Percentiles rank a stretch among this genome's conserved stretches.
phyloP scores from a whole-genome alignment of 2,888 invertebrate genomes.

The Xanthorhoe spadicearia region DNA sequence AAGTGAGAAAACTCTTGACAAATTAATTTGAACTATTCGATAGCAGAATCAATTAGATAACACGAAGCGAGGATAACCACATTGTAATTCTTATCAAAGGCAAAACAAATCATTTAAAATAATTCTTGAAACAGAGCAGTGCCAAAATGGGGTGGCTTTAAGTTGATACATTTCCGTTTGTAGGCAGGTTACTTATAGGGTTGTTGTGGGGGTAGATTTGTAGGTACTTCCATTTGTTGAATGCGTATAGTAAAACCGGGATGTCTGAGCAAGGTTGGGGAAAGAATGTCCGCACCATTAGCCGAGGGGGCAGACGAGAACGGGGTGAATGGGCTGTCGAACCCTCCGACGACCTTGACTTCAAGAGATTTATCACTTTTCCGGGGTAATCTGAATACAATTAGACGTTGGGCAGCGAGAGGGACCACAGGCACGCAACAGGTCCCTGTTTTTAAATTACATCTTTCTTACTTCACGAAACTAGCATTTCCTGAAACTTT shows the following conservation, averaged over 20 bases:
- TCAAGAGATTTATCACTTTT: conserved; percentile 80
- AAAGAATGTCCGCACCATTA: conserved; percentile 81
- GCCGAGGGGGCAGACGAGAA: conserved; percentile 74
- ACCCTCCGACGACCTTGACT: conserved; percentile 82
- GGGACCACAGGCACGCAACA: conserved; percentile 67
- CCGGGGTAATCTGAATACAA: conserved; percentile 82
- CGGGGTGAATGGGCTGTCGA: conserved; percentile 82
- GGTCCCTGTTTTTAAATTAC: conserved; percentile 58
- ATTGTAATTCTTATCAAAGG: not conserved
- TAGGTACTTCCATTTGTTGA: conserved; percentile 51
- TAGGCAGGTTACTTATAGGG: conserved; percentile 52
- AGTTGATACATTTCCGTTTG: conserved; percentile 50
- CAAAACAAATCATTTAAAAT: conserved; percentile 22
- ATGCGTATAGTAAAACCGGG: conserved; percentile 62
- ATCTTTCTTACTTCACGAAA: conserved; percentile 22
- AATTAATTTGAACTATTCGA: conserved; percentile 6
- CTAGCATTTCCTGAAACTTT: not conserved
- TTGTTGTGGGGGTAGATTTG: conserved; percentile 51
- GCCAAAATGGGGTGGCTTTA: conserved; percentile 52
- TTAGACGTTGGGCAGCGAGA: conserved; percentile 73
- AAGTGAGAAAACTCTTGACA: not conserved
- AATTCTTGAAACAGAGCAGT: conserved; percentile 37
- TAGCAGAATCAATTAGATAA: not conserved
- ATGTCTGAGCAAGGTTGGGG: conserved; percentile 69
- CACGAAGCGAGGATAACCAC: not conserved